Evolutionary conservation across 1,140 invertebrate species (phyloP), one percentile per base, ranked within the genome.

Genomic region (Cryptotermes secundus): DNA sequence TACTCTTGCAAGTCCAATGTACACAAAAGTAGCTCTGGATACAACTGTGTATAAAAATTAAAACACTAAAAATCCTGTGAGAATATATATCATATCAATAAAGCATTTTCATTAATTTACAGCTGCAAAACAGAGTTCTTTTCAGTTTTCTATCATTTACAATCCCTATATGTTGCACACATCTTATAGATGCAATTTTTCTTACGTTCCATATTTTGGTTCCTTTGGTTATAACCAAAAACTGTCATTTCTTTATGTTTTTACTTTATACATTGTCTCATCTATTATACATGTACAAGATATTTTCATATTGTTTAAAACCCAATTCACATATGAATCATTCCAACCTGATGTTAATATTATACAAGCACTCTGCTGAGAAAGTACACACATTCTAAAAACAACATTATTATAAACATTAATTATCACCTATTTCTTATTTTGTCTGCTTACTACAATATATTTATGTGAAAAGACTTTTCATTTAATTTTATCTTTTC

Each of bases 51-150:
- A 24, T 24, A 1, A 6, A 81, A 81, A 81, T 81, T 24, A 81
- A 22, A 81, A 81, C 80, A 81, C 80, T n/a, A 12, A 24, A 6
- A 81, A 81, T 81, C 80, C 38, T 81, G 80, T 81, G 80, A 81
- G 80, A 81, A 81, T 81, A 81, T 81, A 81, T 81, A 22, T 81
- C 80, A 81, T 81, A 81, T 81, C 80, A 81, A 81, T 81, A 81
- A 34, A 81, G 80, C 24, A 81, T 81, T 81, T 81, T 81, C 80
- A 81, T 12, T 81, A 24, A 81, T 59, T 36, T 81, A 81, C 80
- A 81, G 16, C 24, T 81, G 80, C 26, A 81, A 81, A 81, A 36
- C 38, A 42, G 38, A 42, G 0, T 36, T 14, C 7, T 16, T 36
- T 42, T 36, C 38, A 36, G 34, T n/a, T 1, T 81, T 19, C 53